Percentiles rank a stretch among this genome's conserved stretches.
phyloP scores from a whole-genome alignment of 35 echinoderm and acorn worm species.

The Antedon bifida region DNA sequence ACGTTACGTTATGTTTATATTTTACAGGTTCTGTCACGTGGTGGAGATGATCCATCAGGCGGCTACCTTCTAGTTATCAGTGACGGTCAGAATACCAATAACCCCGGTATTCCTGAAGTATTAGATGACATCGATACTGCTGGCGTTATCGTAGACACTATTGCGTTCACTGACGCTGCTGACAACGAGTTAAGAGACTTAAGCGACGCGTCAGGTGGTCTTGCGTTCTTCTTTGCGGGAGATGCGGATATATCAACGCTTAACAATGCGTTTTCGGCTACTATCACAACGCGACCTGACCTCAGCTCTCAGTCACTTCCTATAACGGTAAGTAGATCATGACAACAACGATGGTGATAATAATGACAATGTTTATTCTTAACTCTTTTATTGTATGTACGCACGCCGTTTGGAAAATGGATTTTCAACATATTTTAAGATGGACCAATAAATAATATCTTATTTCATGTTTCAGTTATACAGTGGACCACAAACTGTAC shows the following conservation, averaged over 20 bases:
- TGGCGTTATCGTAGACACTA: constrained; percentile 56
- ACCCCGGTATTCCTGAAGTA: constrained; percentile 33
- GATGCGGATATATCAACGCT: constrained; percentile 8
- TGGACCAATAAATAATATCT: not conserved
- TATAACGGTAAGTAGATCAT: not conserved
- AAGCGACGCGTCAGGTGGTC: constrained; percentile 4
- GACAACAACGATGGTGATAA: no score
- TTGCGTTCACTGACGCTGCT: constrained; percentile 24
- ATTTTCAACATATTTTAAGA: no score
- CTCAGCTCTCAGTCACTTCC: constrained; percentile 11
- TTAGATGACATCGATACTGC: constrained; percentile 26
- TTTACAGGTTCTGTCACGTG: constrained; percentile 8
- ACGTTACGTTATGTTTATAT: no score
- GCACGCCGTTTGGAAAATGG: no score
- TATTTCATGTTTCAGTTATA: constrained; percentile 14
- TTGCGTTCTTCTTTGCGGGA: constrained; percentile 24
- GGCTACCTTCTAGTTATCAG: constrained; percentile 41
- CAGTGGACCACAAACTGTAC: constrained; percentile 1
- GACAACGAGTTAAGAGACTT: constrained; percentile 12
- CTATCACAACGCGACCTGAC: constrained; percentile 13
- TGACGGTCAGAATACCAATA: constrained; percentile 36
- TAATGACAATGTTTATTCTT: no score
- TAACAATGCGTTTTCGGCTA: constrained; percentile 34
- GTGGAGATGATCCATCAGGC: constrained; percentile 15
- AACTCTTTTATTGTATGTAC: no score